Evolutionary conservation across 2,797 vertebrate genomes (phyloP).

Genomic region (Sebastes glaucus): DNA sequence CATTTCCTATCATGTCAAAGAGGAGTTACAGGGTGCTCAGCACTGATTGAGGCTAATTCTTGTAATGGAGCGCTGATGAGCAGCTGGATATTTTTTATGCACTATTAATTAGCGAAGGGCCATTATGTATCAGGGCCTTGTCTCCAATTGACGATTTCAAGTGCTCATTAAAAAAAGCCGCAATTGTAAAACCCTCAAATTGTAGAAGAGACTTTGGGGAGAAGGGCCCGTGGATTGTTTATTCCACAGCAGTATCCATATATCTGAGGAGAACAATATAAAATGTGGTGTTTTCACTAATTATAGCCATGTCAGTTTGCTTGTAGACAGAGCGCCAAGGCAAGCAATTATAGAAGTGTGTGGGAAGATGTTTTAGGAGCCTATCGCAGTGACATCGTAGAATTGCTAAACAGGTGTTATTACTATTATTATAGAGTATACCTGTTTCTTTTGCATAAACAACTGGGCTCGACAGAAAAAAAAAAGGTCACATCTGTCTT

Average conservation of each 20-base stretch:
- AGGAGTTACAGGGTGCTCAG: slow-evolving; percentile 20
- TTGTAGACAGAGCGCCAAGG: background rate
- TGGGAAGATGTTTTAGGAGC: slow-evolving; percentile 2
- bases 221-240: slow-evolving; percentile 16
- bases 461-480: background rate
- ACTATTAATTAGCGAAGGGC: slow-evolving; percentile 46
- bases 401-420: background rate
- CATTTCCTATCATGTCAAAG: slow-evolving; percentile 7
- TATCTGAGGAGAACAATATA: background rate
- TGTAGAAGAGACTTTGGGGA: slow-evolving; percentile 10
- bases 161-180: slow-evolving; percentile 45
- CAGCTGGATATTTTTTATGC: slow-evolving; percentile 56
- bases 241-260: background rate
- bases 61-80: slow-evolving; percentile 48
- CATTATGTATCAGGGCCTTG: slow-evolving; percentile 40
- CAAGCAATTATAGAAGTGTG: background rate
- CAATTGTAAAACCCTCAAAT: slow-evolving; percentile 39
- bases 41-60: slow-evolving; percentile 36
- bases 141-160: slow-evolving; percentile 47
- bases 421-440: background rate
- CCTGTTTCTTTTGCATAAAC: slow-evolving; percentile 4
- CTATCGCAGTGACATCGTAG: background rate
- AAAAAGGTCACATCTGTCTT: slow-evolving; percentile 36
- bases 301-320: background rate
- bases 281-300: background rate